Conservation (phyloP, 2,113 vertebrate genomes). For the Alaudala cheleensis region DNA sequence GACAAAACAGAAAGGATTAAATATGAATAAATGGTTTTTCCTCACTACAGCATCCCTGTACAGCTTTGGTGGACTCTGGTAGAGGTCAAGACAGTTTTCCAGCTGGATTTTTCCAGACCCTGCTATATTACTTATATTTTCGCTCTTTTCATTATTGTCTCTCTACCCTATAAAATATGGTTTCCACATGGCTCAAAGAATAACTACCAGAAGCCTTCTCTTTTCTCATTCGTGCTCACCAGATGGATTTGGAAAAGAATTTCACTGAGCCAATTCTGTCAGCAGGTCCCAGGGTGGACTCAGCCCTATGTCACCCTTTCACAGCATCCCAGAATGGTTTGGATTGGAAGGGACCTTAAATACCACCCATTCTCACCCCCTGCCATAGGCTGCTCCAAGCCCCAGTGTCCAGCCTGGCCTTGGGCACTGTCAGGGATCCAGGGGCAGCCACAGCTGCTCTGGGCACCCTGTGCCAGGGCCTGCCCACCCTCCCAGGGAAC, state of each 20-base stretch:
- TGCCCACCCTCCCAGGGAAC: accelerated
- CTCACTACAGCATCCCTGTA: neutral
- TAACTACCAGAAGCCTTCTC: neutral
- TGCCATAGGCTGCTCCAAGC: neutral
- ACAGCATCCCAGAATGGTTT: no score
- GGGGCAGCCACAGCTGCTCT: neutral
- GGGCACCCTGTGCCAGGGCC: neutral
- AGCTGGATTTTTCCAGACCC: neutral
- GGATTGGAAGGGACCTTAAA: neutral
- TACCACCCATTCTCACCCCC: accelerated
- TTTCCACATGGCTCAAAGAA: neutral
- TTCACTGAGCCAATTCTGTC: neutral
- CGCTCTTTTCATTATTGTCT: neutral
- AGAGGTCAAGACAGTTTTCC: neutral
- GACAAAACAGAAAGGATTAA: neutral
- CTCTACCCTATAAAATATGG: neutral
- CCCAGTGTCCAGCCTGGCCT: neutral
- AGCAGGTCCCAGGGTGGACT: neutral
- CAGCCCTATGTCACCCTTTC: accelerated
- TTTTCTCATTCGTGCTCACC: neutral
- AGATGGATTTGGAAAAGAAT: neutral
- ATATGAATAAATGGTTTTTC: neutral
- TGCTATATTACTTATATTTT: neutral
- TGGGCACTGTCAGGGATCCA: neutral
- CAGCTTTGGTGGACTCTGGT: neutral